Conservation (phyloP, 2,888 invertebrate genomes). For the Synanthedon formicaeformis region DNA sequence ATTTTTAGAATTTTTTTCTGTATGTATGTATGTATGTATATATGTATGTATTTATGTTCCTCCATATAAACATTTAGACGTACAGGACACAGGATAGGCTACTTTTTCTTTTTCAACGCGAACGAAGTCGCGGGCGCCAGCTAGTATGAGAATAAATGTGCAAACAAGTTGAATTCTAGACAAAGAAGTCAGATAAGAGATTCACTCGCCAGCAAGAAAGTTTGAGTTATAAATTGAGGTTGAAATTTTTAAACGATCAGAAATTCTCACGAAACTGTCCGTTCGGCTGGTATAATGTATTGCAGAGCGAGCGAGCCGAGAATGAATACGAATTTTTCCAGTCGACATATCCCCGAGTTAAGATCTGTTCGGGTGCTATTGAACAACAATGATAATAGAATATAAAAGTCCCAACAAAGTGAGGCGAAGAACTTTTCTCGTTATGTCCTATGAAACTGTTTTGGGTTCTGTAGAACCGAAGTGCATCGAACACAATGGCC, state of each 20-base stretch:
- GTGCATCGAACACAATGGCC: conserved; percentile 50
- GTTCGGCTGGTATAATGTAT: not conserved
- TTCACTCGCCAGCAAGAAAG: not conserved
- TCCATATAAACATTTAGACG: no score
- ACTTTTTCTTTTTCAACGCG: no score
- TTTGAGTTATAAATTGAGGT: not conserved
- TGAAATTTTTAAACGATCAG: not conserved
- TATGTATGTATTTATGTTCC: no score
- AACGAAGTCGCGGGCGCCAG: no score
- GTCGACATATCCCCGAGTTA: conserved; percentile 6
- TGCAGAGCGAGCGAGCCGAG: not conserved
- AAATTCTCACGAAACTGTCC: not conserved
- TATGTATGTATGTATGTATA: no score
- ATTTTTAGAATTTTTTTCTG: no score
- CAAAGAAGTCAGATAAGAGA: not conserved
- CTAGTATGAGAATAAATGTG: no score
- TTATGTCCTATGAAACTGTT: conserved; percentile 49
- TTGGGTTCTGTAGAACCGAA: conserved; percentile 48
- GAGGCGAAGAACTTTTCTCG: conserved; percentile 45
- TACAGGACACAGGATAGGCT: no score
- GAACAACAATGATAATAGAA: conserved; percentile 33
- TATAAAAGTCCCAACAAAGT: conserved; percentile 5
- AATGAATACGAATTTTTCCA: not conserved
- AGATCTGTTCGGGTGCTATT: conserved; percentile 27
- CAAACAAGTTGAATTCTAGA: no score